Percentiles rank a stretch among this genome's conserved stretches.
phyloP scores from a whole-genome alignment of 2,113 vertebrate species.

The Hemiprocne comata region DNA sequence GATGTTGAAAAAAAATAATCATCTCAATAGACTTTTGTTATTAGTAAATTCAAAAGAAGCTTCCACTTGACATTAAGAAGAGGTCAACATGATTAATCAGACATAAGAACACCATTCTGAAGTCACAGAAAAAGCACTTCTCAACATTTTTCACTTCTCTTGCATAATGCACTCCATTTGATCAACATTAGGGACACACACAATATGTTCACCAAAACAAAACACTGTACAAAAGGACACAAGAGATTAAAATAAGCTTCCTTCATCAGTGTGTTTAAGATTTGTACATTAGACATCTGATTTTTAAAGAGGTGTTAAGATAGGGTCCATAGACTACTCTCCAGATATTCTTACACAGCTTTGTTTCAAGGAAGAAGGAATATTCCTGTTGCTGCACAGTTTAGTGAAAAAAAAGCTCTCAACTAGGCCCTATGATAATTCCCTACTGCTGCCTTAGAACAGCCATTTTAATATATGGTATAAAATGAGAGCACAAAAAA shows the following conservation, averaged over 20 bases:
- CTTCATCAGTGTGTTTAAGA: background rate
- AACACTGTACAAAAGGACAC: background rate
- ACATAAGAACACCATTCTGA: constrained; percentile 11
- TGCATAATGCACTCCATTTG: background rate
- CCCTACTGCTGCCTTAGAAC: background rate
- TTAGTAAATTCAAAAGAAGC: background rate
- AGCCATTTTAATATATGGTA: background rate
- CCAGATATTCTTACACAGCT: background rate
- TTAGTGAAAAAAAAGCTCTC: background rate
- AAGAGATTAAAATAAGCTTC: background rate
- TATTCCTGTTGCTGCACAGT: background rate
- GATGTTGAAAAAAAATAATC: background rate
- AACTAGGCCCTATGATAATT: background rate
- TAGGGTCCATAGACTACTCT: background rate
- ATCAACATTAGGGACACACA: background rate
- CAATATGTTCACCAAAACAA: background rate
- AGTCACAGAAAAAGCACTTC: constrained; percentile 28
- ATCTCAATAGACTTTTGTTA: background rate
- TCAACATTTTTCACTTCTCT: background rate
- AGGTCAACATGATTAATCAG: background rate
- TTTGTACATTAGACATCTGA: background rate
- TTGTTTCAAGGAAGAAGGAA: background rate
- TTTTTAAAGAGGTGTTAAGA: background rate
- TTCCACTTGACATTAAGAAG: background rate
- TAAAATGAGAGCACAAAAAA: background rate